Percentiles rank a stretch among this genome's conserved stretches.
Evolutionary conservation across 2,888 invertebrate genomes (phyloP).

Genomic region (Sesia apiformis): DNA sequence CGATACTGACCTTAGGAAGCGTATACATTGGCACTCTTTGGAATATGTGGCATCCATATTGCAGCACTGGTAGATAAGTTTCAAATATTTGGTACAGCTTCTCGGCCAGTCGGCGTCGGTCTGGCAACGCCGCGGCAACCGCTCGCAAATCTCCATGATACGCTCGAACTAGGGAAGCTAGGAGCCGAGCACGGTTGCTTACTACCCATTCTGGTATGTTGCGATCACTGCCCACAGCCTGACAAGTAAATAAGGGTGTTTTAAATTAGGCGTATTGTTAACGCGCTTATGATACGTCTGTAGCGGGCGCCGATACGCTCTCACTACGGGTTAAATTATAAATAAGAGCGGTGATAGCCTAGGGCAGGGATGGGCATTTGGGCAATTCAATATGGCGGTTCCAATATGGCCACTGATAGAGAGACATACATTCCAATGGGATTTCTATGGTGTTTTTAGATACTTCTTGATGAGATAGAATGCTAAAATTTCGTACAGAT

Average conservation of each 20-base stretch:
- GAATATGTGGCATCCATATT: slow-evolving; percentile 88
- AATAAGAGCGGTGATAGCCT: too few species aligned
- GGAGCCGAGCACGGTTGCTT: slow-evolving; percentile 83
- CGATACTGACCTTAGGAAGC: slow-evolving; percentile 80
- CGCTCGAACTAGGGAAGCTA: slow-evolving; percentile 85
- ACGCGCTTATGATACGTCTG: too few species aligned
- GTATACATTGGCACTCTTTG: slow-evolving; percentile 86
- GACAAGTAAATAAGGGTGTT: slow-evolving; percentile 1
- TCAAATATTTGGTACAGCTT: slow-evolving; percentile 91
- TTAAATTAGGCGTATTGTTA: too few species aligned
- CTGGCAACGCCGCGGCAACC: slow-evolving; percentile 76
- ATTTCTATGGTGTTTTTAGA: too few species aligned
- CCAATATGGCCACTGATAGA: too few species aligned
- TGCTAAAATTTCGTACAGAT: too few species aligned
- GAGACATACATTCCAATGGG: too few species aligned
- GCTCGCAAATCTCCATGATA: slow-evolving; percentile 89
- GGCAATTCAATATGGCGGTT: too few species aligned
- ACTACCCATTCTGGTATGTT: slow-evolving; percentile 89
- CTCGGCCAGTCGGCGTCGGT: slow-evolving; percentile 67
- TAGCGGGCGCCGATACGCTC: too few species aligned
- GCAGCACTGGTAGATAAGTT: slow-evolving; percentile 89
- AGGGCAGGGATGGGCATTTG: too few species aligned
- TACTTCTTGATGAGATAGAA: too few species aligned
- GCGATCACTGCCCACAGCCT: slow-evolving; percentile 92
- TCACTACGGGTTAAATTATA: too few species aligned